A percentile compares a stretch with the other conserved stretches of the same genome.
These are phyloP conservation scores for Sialis lutaria DNA, from an alignment of 2,888 invertebrate species.

Conservation along the genomic window DNA sequence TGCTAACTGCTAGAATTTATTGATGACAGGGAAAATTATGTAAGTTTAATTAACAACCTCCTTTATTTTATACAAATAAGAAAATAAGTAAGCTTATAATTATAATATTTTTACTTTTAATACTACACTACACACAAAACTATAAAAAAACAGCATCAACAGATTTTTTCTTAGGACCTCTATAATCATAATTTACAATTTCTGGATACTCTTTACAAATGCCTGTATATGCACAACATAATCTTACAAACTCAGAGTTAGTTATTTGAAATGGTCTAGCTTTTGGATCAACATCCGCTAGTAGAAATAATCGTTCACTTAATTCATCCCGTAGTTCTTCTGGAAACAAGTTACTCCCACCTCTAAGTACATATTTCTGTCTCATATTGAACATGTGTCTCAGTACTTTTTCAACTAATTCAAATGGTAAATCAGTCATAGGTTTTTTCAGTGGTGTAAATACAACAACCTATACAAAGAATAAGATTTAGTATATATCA, in stretches of 20 bases:
- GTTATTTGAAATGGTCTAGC: slow-evolving; percentile 55
- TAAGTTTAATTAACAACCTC: too few relatives aligned
- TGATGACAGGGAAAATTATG: too few relatives aligned
- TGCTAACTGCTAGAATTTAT: too few relatives aligned
- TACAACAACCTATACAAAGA: slow-evolving; percentile 41
- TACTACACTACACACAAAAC: too few relatives aligned
- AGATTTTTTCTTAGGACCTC: slow-evolving; percentile 26
- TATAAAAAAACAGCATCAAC: too few relatives aligned
- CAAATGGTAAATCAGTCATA: slow-evolving; percentile 52
- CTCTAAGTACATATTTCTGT: slow-evolving; percentile 62
- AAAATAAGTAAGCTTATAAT: too few relatives aligned
- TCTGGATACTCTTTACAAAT: slow-evolving; percentile 51
- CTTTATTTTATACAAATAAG: too few relatives aligned
- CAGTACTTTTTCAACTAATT: slow-evolving; percentile 74
- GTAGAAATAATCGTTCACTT: slow-evolving; percentile 43
- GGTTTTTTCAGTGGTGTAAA: slow-evolving; percentile 66
- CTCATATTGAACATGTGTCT: slow-evolving; percentile 76
- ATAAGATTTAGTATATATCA: too few relatives aligned
- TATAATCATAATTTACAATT: slow-evolving; percentile 47
- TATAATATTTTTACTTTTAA: too few relatives aligned
- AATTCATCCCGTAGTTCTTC: slow-evolving; percentile 43
- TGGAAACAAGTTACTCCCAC: slow-evolving; percentile 61
- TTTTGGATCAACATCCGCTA: slow-evolving; percentile 53
- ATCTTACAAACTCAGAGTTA: slow-evolving; percentile 57
- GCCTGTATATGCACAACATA: slow-evolving; percentile 61